These are phyloP conservation scores for Mesochorus sp. DNA, from an alignment of 2,888 invertebrate genomes.

Conservation along the genomic window DNA sequence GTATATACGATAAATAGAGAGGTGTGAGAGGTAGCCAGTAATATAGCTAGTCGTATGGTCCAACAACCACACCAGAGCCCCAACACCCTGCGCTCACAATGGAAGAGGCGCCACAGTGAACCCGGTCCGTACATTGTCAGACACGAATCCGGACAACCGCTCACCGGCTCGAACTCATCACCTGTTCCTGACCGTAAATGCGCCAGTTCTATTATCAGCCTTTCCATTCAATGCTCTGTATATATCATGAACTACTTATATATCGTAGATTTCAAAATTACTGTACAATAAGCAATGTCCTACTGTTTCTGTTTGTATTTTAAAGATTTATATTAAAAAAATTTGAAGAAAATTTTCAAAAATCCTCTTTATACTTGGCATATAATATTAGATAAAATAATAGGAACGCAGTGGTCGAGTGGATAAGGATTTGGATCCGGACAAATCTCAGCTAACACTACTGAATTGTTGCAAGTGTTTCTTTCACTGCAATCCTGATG, in stretches of 20 bases:
- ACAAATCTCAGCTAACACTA: no score
- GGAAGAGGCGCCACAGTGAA: slow-evolving; percentile 54
- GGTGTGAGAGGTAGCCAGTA: slow-evolving; percentile 25
- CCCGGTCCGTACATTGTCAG: slow-evolving; percentile 59
- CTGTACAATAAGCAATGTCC: no score
- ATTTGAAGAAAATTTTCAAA: no score
- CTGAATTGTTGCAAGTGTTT: no score
- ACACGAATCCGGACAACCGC: slow-evolving; percentile 47
- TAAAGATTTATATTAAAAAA: no score
- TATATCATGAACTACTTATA: no score
- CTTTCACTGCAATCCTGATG: no score
- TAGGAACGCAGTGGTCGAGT: no score
- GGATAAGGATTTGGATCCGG: no score
- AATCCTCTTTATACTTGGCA: no score
- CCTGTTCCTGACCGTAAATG: slow-evolving; percentile 59
- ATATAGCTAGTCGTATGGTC: slow-evolving; percentile 46
- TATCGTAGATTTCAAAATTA: slow-evolving; percentile 15
- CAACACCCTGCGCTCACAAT: slow-evolving; percentile 58
- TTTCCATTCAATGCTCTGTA: slow-evolving; percentile 47
- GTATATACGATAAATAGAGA: slow-evolving; percentile 9
- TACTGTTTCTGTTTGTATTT: no score
- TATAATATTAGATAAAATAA: no score
- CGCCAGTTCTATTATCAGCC: slow-evolving; percentile 57
- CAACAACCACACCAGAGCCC: slow-evolving; percentile 28
- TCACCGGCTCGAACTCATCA: slow-evolving; percentile 57